Evolutionary conservation across 2,797 vertebrate genomes (phyloP).

Genomic region (Salmo trutta): DNA sequence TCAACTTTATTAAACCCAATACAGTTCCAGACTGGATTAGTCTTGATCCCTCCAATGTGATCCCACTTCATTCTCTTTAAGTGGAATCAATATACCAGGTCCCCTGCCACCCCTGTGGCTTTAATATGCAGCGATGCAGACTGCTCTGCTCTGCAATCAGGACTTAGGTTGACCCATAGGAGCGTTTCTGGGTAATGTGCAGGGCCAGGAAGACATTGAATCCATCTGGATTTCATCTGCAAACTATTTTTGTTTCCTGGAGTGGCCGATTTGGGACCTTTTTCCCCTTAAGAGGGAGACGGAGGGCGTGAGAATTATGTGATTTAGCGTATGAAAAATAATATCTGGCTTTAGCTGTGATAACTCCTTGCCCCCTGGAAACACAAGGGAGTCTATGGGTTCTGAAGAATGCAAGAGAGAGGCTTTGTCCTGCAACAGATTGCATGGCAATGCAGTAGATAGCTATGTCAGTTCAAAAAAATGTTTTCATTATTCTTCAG

Average conservation of each 20-base stretch:
- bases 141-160: conserved; percentile 41
- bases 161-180: conserved; percentile 62
- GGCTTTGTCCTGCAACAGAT: conserved; percentile 32
- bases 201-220: conserved; percentile 68
- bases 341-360: conserved; percentile 69
- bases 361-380: conserved; percentile 72
- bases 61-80: conserved; percentile 9
- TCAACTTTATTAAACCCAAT: conserved; percentile 37
- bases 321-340: conserved; percentile 71
- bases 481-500: conserved; percentile 25
- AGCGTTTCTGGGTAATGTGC: conserved; percentile 71
- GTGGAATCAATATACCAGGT: conserved; percentile 10
- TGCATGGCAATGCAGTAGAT: conserved; percentile 23
- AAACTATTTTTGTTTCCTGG: conserved; percentile 77
- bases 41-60: conserved; percentile 3
- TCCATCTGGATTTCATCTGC: conserved; percentile 81
- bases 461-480: conserved; percentile 13
- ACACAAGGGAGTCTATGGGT: conserved; percentile 53
- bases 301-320: conserved; percentile 79
- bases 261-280: conserved; percentile 62
- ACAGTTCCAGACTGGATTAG: conserved; percentile 17
- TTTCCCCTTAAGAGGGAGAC: conserved; percentile 62
- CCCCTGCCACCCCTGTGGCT: conserved; percentile 45
- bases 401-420: conserved; percentile 16
- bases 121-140: conserved; percentile 53